Evolutionary conservation across 1,140 invertebrate species (phyloP), one percentile per base, ranked within the genome.

Genomic region (Cydia pomonella): DNA sequence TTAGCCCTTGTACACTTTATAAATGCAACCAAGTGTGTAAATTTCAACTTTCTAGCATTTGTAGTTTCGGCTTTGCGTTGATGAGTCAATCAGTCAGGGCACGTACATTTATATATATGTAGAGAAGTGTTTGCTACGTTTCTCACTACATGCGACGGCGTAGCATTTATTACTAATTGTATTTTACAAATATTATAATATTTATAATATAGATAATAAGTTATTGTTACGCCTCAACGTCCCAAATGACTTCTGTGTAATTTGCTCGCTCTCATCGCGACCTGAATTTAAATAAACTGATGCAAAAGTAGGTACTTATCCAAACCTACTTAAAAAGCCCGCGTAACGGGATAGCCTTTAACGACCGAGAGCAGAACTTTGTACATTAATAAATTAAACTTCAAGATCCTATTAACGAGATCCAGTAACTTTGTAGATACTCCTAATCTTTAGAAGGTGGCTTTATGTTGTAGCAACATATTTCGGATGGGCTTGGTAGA

Each of bases 311-410:
- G 50, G 16, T 53, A 53, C n/a, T 53, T 53, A 21, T 18, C 50
- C n/a, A 53, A 53, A 53, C n/a, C n/a, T 59, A 59, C 53, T 59
- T 59, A 59, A 59, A 59, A 59, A 59, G 21, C 21, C 53, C 21
- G 53, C 53, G 53, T 59, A 59, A 59, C 53, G 53, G 21, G 53
- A 59, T 23, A 59, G 53, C 53, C 53, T 59, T 59, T 59, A 59
- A 59, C 53, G 53, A 59, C 53, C 53, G 21, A 59, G 16, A 10
- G 9, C 53, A 21, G 53, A 59, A 59, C 53, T 59, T 59, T 59
- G 53, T 59, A 23, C 53, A 59, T 59, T 59, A 59, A 59, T 59
- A 59, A 59, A 59, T 23, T 59, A 59, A 59, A 59, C 53, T 59
- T 59, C n/a, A 12, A 59, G 21, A 59, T 59, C 18, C 47, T 50